These are phyloP conservation scores for Eupsilia transversa DNA, from an alignment of 2,888 invertebrate genomes.

Conservation along the genomic window DNA sequence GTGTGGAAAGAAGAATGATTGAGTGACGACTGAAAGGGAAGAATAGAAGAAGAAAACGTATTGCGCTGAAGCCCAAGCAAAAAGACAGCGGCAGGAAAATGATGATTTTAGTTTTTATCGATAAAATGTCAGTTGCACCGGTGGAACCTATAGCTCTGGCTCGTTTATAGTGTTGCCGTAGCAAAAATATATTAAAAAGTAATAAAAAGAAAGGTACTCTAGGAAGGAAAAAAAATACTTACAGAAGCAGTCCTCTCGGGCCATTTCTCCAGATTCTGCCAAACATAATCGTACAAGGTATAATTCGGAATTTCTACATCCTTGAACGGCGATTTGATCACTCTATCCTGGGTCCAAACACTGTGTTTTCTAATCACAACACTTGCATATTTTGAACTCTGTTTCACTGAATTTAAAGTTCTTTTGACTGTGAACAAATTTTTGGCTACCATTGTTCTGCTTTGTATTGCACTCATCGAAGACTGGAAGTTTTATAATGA, in stretches of 20 bases:
- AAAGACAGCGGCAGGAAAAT: too few species aligned
- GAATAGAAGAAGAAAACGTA: not conserved
- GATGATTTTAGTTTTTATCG: not conserved
- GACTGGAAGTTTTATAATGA: slow-evolving; percentile 34
- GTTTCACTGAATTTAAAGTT: slow-evolving; percentile 68
- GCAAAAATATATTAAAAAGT: not conserved
- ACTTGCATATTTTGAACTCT: slow-evolving; percentile 70
- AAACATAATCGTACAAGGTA: slow-evolving; percentile 91
- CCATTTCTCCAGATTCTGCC: slow-evolving; percentile 92
- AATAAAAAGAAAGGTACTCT: not conserved
- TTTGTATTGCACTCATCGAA: slow-evolving; percentile 22
- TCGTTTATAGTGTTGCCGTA: not conserved
- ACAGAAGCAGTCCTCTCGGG: slow-evolving; percentile 91
- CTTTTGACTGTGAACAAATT: slow-evolving; percentile 74
- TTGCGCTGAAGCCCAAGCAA: not conserved
- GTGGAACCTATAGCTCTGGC: not conserved
- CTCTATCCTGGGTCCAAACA: slow-evolving; percentile 81
- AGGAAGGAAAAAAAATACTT: slow-evolving; percentile 76
- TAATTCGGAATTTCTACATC: slow-evolving; percentile 87
- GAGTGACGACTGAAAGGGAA: too few species aligned
- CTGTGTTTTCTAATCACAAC: slow-evolving; percentile 74
- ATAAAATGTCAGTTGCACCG: not conserved
- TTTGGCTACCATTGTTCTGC: slow-evolving; percentile 73
- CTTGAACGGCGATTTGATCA: slow-evolving; percentile 88
- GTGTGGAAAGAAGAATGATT: not conserved